These are phyloP conservation scores for Pseudomyrmex pallidus DNA, from an alignment of 1,140 invertebrate species.

Conservation along the genomic window DNA sequence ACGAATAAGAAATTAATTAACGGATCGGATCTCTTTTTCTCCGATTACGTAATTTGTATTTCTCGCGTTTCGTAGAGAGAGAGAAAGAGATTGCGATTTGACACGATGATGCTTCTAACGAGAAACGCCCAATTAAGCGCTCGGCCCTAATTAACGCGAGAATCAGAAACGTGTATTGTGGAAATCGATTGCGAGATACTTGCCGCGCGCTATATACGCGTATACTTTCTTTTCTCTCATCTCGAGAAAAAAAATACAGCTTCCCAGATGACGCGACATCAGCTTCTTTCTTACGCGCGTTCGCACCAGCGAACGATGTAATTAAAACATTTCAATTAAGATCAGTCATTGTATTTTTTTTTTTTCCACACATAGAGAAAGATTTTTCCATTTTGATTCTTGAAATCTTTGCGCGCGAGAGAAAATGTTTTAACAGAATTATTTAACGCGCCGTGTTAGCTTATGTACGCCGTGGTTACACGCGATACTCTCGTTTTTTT, in stretches of 20 bases:
- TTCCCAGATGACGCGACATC: constrained; percentile 9
- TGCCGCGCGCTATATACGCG: neutral
- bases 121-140: constrained; percentile 51
- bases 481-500: neutral
- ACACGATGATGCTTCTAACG: neutral
- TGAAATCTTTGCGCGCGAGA: constrained; percentile 20
- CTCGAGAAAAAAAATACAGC: constrained; percentile 50
- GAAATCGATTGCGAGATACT: constrained; percentile 57
- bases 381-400: constrained; percentile 64
- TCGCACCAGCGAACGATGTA: constrained; percentile 17
- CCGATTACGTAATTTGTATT: neutral
- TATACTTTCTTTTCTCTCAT: constrained; percentile 42
- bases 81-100: constrained; percentile 16
- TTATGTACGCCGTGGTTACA: constrained; percentile 10
- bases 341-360: constrained; percentile 61
- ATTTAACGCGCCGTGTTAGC: constrained; percentile 61
- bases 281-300: constrained; percentile 11
- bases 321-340: constrained; percentile 73
- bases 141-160: constrained; percentile 53
- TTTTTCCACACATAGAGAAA: constrained; percentile 47
- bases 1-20: constrained; percentile 19
- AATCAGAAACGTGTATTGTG: constrained; percentile 43
- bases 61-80: neutral
- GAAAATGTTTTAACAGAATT: constrained; percentile 66
- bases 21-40: neutral